Conservation (phyloP, 1,140 invertebrate genomes). For the Sesamia nonagrioides region DNA sequence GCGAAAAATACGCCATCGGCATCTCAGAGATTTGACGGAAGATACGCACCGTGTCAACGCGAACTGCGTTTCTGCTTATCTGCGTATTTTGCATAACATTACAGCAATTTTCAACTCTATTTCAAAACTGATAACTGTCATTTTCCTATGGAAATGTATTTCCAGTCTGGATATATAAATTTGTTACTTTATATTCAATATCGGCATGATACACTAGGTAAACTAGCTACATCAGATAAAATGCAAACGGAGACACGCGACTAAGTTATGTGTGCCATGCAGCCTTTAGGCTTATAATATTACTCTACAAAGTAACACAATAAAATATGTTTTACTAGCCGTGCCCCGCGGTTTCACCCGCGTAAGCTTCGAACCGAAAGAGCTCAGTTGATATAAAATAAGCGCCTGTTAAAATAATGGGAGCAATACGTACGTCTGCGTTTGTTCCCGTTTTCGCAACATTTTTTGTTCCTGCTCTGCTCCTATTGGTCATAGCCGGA, state of each 20-base stretch:
- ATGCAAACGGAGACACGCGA: constrained; percentile 54
- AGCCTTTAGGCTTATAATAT: background rate
- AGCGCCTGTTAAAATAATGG: no score
- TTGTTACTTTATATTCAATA: constrained; percentile 56
- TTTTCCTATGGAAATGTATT: constrained; percentile 15
- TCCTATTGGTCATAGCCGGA: no score
- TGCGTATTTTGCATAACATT: background rate
- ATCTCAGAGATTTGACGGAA: constrained; percentile 59
- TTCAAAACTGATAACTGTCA: background rate
- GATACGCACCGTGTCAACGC: constrained; percentile 59
- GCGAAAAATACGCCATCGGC: constrained; percentile 61
- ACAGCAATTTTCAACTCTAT: background rate
- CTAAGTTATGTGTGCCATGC: constrained; percentile 38
- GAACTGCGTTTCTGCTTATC: constrained; percentile 23
- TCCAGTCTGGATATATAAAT: constrained; percentile 33
- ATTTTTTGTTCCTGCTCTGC: no score
- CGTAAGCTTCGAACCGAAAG: no score
- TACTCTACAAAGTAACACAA: background rate
- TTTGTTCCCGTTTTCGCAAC: no score
- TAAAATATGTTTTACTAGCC: constrained; percentile 2
- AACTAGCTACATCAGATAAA: constrained; percentile 63
- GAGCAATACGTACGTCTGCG: no score
- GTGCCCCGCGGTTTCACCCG: no score
- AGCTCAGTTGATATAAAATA: no score
- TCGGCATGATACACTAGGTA: constrained; percentile 59